phyloP scores from a whole-genome alignment of 2,888 invertebrate genomes.

The Dermolepida albohirtum region DNA sequence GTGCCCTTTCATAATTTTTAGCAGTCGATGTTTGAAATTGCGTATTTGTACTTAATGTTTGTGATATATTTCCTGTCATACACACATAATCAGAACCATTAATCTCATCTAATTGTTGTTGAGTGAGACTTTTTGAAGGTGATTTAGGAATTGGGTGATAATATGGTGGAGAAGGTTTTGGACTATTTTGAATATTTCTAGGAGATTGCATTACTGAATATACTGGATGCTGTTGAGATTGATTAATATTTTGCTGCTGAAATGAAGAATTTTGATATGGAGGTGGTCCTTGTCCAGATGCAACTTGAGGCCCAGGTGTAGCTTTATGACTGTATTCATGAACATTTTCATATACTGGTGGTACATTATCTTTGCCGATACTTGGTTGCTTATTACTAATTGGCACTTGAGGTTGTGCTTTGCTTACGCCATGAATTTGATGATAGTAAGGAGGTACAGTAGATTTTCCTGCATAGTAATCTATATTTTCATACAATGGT shows the following conservation, averaged over 20 bases:
- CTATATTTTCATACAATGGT: constrained; percentile 86
- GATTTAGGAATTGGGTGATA: constrained; percentile 44
- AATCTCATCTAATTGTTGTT: constrained; percentile 73
- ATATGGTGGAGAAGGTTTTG: constrained; percentile 28
- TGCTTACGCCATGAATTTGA: constrained; percentile 68
- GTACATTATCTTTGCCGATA: constrained; percentile 62
- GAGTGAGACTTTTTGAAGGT: constrained; percentile 55
- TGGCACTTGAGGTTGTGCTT: constrained; percentile 87
- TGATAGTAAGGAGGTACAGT: constrained; percentile 72
- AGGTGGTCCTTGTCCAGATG: constrained; percentile 55
- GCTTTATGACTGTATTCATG: constrained; percentile 59
- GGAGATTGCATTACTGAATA: constrained; percentile 60
- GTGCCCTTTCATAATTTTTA: constrained; percentile 61
- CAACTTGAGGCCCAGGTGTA: constrained; percentile 63
- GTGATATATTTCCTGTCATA: constrained; percentile 79
- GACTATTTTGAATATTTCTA: constrained; percentile 37
- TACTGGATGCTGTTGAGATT: constrained; percentile 53
- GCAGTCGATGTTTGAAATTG: constrained; percentile 64
- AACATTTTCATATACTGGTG: constrained; percentile 68
- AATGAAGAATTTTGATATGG: constrained; percentile 53
- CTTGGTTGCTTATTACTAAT: constrained; percentile 68
- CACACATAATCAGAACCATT: constrained; percentile 86
- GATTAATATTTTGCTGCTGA: constrained; percentile 42
- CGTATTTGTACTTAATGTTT: constrained; percentile 66
- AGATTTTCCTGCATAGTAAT: constrained; percentile 74